Conservation (phyloP, 2,113 vertebrate genomes). For the Gnathonemus echidnorhynchus region DNA sequence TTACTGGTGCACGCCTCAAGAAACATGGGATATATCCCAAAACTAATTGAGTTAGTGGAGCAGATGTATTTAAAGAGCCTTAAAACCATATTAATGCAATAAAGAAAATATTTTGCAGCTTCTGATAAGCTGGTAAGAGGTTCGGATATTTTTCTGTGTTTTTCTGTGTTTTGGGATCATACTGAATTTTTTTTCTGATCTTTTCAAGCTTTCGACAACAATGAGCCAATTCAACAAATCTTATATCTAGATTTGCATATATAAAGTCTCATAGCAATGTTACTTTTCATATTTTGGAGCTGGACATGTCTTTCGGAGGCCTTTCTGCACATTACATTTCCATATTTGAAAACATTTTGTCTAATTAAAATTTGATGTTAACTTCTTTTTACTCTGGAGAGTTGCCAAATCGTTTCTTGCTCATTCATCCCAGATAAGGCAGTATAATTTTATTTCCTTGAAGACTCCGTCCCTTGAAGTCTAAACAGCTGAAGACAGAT, state of each 20-base stretch:
- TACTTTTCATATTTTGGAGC: background rate
- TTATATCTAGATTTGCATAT: background rate
- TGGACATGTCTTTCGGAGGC: background rate
- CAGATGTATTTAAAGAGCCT: slow-evolving; percentile 3
- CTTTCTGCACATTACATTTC: background rate
- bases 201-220: background rate
- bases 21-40: slow-evolving; percentile 15
- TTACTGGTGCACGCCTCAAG: slow-evolving; percentile 1
- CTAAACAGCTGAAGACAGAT: background rate
- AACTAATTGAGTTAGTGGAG: slow-evolving; percentile 12
- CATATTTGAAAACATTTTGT: background rate
- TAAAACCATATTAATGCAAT: slow-evolving; percentile 15
- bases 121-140: background rate
- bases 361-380: slow-evolving; percentile 1
- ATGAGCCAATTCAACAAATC: background rate
- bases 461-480: background rate
- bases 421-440: background rate
- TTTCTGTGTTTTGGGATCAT: background rate
- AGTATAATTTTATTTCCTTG: slow-evolving; percentile 5
- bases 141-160: background rate
- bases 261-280: background rate
- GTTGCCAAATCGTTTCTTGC: background rate
- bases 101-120: background rate
- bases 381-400: slow-evolving; percentile 2
- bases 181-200: background rate